phyloP scores from a whole-genome alignment of 2,888 invertebrate genomes.

The Drosophila conformis region DNA sequence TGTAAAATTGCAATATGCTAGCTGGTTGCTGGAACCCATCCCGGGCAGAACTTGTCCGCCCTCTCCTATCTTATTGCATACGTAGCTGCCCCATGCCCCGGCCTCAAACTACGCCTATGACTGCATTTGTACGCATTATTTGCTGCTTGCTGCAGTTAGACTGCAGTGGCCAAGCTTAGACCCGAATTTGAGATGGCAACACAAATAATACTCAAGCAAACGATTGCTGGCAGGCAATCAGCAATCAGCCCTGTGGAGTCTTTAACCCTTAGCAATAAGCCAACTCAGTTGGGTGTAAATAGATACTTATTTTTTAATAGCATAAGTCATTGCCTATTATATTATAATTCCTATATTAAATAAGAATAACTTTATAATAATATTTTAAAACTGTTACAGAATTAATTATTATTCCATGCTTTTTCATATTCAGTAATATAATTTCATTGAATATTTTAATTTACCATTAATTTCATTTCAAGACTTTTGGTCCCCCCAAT shows the following conservation, averaged over 20 bases:
- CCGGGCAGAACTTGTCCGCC: constrained; percentile 25
- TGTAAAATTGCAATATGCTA: constrained; percentile 80
- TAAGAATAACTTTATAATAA: background rate
- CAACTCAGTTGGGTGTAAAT: background rate
- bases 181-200: constrained; percentile 17
- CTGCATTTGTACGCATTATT: constrained; percentile 51
- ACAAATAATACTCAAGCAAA: constrained; percentile 13
- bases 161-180: constrained; percentile 47
- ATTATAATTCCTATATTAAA: background rate
- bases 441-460: constrained; percentile 4
- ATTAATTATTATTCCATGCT: background rate
- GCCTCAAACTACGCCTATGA: background rate
- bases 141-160: constrained; percentile 44
- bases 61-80: constrained; percentile 22
- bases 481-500: background rate
- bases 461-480: constrained; percentile 28
- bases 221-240: constrained; percentile 1
- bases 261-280: background rate
- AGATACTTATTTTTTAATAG: background rate
- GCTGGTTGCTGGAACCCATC: constrained; percentile 42
- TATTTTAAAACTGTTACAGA: no score
- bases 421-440: background rate
- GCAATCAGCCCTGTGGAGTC: constrained; percentile 8
- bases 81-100: background rate
- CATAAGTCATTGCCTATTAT: background rate